phyloP scores from a whole-genome alignment of 2,888 invertebrate species.

The Erebia palarica region DNA sequence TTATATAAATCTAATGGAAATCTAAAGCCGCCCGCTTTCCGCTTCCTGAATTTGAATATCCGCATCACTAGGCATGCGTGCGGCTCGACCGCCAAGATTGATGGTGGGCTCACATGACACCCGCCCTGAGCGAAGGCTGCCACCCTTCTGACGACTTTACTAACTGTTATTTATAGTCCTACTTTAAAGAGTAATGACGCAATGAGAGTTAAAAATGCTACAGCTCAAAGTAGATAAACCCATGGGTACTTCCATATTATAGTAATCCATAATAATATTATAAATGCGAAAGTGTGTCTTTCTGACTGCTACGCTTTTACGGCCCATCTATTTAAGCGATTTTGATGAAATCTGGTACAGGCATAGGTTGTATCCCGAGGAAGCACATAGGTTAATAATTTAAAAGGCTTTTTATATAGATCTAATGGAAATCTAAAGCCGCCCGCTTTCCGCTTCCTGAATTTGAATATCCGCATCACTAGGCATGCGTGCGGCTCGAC shows the following conservation, averaged over 20 bases:
- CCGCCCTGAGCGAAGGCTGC: slow-evolving; percentile 63
- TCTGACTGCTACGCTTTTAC: too few relatives aligned
- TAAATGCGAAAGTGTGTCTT: too few relatives aligned
- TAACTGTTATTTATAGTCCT: slow-evolving; percentile 75
- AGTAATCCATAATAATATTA: too few relatives aligned
- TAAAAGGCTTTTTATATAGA: slow-evolving; percentile 10
- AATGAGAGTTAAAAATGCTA: slow-evolving; percentile 12
- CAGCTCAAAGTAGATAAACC: neutral
- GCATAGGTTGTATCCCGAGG: too few relatives aligned
- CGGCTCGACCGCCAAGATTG: slow-evolving; percentile 59
- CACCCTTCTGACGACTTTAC: slow-evolving; percentile 81
- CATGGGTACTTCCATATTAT: too few relatives aligned
- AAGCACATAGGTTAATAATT: too few relatives aligned
- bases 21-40: slow-evolving; percentile 19
- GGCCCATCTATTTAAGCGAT: too few relatives aligned
- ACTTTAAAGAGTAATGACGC: slow-evolving; percentile 24
- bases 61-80: slow-evolving; percentile 34
- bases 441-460: slow-evolving; percentile 23
- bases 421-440: neutral
- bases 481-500: slow-evolving; percentile 33
- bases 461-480: slow-evolving; percentile 33
- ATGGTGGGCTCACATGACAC: slow-evolving; percentile 79
- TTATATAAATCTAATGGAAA: slow-evolving; percentile 2
- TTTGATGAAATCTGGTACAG: too few relatives aligned
- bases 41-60: slow-evolving; percentile 29